A percentile compares a stretch with the other conserved stretches of the same genome.
Conservation (phyloP, 1,140 invertebrate species). For the Cherax quadricarinatus region DNA sequence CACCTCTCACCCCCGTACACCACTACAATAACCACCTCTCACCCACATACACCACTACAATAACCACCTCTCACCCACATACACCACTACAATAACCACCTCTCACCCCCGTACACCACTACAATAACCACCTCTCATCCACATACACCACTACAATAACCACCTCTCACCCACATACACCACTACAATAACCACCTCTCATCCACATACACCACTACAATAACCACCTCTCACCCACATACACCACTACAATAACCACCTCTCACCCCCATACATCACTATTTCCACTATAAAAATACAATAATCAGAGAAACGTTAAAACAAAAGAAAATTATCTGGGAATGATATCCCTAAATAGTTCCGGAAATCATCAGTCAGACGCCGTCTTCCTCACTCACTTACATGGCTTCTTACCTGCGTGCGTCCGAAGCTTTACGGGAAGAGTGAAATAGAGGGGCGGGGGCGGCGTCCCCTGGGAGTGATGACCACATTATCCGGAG, state of each 20-base stretch:
- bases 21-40: too few relatives aligned
- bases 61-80: too few relatives aligned
- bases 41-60: too few relatives aligned
- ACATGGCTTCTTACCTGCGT: background rate
- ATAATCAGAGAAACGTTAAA: slow-evolving; percentile 47
- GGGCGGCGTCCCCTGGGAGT: slow-evolving; percentile 49
- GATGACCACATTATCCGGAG: slow-evolving; percentile 69
- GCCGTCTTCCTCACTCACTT: background rate
- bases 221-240: too few relatives aligned
- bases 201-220: too few relatives aligned
- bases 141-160: too few relatives aligned
- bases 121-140: too few relatives aligned
- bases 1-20: too few relatives aligned
- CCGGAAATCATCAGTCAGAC: background rate
- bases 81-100: too few relatives aligned
- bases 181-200: too few relatives aligned
- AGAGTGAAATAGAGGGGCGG: background rate
- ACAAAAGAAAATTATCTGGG: slow-evolving; percentile 47
- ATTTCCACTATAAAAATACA: slow-evolving; percentile 30
- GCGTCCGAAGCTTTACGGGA: slow-evolving; percentile 31
- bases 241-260: background rate
- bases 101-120: too few relatives aligned
- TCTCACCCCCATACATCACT: background rate
- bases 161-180: too few relatives aligned
- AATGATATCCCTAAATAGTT: slow-evolving; percentile 51